A percentile compares a stretch with the other conserved stretches of the same genome.
These are phyloP conservation scores for Silvanus unidentatus DNA, from an alignment of 2,888 invertebrate species.

Conservation along the genomic window DNA sequence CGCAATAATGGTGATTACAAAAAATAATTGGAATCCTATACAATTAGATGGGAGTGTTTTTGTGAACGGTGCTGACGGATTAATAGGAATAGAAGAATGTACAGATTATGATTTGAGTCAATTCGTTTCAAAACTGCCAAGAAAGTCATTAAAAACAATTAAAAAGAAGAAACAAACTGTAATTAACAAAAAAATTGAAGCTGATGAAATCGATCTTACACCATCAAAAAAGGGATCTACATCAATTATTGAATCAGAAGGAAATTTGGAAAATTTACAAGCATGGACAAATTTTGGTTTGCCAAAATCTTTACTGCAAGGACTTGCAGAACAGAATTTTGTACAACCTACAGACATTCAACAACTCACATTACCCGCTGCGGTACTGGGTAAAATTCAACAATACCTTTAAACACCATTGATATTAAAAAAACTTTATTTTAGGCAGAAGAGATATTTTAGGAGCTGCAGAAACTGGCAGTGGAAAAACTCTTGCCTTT, in stretches of 20 bases:
- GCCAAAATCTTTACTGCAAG: conserved; percentile 62
- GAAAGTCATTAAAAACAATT: not conserved
- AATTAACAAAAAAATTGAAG: too few species aligned
- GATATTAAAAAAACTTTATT: too few species aligned
- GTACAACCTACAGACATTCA: conserved; percentile 86
- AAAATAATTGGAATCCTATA: conserved; percentile 57
- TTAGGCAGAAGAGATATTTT: conserved; percentile 77
- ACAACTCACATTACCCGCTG: conserved; percentile 69
- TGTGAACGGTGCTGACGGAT: conserved; percentile 54
- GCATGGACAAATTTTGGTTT: conserved; percentile 67
- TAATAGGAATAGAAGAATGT: conserved; percentile 75
- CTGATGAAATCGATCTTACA: not conserved
- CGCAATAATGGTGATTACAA: conserved; percentile 5
- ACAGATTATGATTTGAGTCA: conserved; percentile 59
- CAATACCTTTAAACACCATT: not conserved
- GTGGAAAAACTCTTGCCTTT: conserved; percentile 97
- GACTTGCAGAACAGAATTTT: conserved; percentile 72
- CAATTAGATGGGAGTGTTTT: conserved; percentile 54
- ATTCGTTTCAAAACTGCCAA: conserved; percentile 28
- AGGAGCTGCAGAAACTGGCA: conserved; percentile 99
- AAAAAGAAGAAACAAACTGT: too few species aligned
- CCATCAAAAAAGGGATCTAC: conserved; percentile 21
- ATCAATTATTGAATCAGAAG: not conserved
- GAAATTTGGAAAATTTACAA: conserved; percentile 37
- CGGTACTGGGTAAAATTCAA: conserved; percentile 64